Percentiles rank a stretch among this genome's conserved stretches.
phyloP scores from a whole-genome alignment of 2,797 vertebrate genomes.

The Pangasius djambal region DNA sequence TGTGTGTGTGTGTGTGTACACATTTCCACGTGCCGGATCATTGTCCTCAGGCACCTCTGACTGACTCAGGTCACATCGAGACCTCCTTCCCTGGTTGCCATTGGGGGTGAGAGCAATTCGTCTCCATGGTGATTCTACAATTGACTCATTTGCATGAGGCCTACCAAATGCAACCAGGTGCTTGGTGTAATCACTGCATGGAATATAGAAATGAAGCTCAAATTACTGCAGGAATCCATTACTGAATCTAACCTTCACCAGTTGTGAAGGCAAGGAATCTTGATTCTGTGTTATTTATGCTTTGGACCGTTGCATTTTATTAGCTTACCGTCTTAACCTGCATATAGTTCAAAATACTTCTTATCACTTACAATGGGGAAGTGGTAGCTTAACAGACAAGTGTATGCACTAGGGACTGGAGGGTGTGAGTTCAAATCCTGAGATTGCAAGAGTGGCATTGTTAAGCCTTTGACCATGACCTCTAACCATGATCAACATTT shows the following conservation, averaged over 20 bases:
- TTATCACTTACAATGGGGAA: neutral
- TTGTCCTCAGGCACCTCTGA: constrained; percentile 43
- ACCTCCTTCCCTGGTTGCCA: constrained; percentile 33
- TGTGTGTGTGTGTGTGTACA: too few relatives aligned
- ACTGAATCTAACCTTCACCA: neutral
- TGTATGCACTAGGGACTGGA: neutral
- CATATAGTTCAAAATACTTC: neutral
- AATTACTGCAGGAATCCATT: neutral
- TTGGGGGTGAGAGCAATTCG: constrained; percentile 24
- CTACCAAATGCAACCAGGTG: constrained; percentile 29
- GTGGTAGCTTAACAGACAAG: neutral
- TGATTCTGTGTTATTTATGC: neutral
- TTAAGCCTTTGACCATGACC: neutral
- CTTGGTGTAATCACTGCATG: constrained; percentile 12
- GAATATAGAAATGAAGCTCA: neutral
- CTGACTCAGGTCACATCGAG: constrained; percentile 41
- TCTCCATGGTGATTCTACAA: constrained; percentile 46
- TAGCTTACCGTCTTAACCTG: neutral
- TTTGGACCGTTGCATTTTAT: neutral
- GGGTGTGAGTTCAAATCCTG: neutral
- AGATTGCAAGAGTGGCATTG: neutral
- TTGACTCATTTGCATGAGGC: constrained; percentile 22
- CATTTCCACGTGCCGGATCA: constrained; percentile 30
- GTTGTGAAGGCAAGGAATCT: neutral
- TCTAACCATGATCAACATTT: neutral